A percentile compares a stretch with the other conserved stretches of the same genome.
Conservation (phyloP, 2,797 vertebrate species). For the Rousettus madagascariensis region DNA sequence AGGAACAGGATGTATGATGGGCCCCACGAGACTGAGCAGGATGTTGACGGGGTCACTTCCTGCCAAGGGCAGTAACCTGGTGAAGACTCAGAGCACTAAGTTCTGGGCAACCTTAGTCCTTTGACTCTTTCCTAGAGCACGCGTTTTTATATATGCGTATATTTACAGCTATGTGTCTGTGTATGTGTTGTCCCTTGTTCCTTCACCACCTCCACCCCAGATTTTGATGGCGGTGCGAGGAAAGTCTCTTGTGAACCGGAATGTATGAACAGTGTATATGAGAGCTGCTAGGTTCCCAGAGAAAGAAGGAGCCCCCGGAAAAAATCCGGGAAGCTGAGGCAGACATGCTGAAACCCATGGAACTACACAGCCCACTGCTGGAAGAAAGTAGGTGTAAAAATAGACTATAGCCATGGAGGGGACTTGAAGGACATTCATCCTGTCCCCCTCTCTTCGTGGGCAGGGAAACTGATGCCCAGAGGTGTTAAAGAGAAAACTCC, state of each 20-base stretch:
- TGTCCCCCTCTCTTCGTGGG: neutral
- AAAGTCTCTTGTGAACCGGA: neutral
- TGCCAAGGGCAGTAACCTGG: neutral
- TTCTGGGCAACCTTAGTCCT: neutral
- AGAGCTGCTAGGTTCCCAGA: neutral
- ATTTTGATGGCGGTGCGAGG: neutral
- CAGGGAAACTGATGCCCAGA: neutral
- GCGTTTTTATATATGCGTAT: neutral
- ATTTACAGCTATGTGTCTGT: neutral
- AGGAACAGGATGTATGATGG: conserved; percentile 8
- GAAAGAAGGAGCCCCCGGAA: neutral
- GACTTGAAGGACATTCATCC: no score
- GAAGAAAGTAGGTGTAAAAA: neutral
- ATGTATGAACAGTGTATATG: neutral
- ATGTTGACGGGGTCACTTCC: conserved; percentile 17
- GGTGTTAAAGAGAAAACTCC: neutral
- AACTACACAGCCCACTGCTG: accelerated
- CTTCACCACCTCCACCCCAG: neutral
- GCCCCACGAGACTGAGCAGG: neutral
- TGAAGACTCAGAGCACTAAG: neutral
- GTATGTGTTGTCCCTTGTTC: neutral
- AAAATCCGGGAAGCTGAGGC: neutral
- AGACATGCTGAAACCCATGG: neutral
- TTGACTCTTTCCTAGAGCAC: neutral
- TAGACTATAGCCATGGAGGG: no score